Evolutionary conservation across 2,113 vertebrate species (phyloP).

Genomic region (Bubo blakistoni): DNA sequence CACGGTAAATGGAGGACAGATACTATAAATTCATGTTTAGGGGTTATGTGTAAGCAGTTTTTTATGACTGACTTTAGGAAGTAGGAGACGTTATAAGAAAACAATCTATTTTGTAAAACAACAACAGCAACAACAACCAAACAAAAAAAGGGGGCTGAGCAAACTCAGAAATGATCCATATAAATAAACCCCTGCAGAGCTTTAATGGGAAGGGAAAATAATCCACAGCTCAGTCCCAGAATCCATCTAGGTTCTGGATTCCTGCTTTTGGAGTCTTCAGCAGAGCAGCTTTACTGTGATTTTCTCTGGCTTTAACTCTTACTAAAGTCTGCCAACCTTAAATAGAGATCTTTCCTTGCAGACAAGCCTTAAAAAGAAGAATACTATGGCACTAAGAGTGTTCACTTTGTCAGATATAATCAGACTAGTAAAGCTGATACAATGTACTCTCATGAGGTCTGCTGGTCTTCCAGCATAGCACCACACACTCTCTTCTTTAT

Average conservation of each 20-base stretch:
- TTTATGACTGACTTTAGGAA: not conserved
- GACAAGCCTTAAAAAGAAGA: not conserved
- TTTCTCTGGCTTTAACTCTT: not conserved
- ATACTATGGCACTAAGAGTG: not conserved
- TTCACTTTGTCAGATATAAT: not conserved
- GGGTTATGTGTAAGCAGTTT: not conserved
- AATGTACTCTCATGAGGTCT: not conserved
- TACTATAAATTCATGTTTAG: not conserved
- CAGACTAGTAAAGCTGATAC: not conserved
- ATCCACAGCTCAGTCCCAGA: not conserved
- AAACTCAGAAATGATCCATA: not conserved
- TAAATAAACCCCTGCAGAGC: not conserved
- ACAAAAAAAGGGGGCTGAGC: not conserved
- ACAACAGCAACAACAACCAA: not conserved
- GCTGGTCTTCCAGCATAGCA: not conserved
- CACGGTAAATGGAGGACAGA: not conserved
- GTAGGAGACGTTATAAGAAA: not conserved
- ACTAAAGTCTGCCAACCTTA: not conserved
- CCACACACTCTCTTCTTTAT: not conserved
- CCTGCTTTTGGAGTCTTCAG: not conserved
- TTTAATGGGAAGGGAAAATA: not conserved
- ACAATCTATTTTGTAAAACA: not conserved
- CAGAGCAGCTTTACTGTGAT: not conserved
- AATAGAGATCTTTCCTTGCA: not conserved
- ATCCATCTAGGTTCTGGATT: not conserved